Percentiles rank a stretch among this genome's conserved stretches.
Conservation (phyloP, 2,797 vertebrate species). For the Enteromius fasciolatus region DNA sequence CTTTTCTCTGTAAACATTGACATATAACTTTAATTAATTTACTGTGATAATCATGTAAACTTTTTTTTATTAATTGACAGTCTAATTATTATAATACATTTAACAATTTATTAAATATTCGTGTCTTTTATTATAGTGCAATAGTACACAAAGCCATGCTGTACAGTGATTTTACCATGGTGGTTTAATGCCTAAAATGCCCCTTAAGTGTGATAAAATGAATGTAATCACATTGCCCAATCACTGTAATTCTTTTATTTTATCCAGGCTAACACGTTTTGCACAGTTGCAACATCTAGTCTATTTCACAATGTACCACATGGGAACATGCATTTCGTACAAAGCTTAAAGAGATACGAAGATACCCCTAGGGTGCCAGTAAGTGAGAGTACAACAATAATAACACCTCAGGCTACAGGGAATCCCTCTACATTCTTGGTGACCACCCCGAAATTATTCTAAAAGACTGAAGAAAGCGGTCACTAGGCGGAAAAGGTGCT, state of each 20-base stretch:
- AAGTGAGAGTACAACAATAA: background rate
- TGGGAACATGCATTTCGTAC: background rate
- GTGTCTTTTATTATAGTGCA: background rate
- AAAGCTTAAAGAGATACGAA: background rate
- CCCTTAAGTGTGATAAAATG: background rate
- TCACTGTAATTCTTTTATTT: background rate
- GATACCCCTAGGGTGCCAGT: conserved; percentile 1
- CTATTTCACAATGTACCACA: background rate
- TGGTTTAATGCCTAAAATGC: background rate
- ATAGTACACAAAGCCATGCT: background rate
- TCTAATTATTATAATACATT: background rate
- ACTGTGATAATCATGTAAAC: background rate
- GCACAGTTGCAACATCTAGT: background rate
- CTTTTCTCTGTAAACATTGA: background rate
- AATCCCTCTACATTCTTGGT: conserved; percentile 10
- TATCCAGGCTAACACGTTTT: background rate
- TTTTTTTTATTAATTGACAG: background rate
- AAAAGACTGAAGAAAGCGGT: background rate
- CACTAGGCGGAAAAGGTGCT: background rate
- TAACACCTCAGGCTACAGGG: conserved; percentile 28
- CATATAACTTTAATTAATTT: background rate
- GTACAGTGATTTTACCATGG: background rate
- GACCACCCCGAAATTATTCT: conserved; percentile 1
- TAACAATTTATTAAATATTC: background rate
- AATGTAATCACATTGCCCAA: background rate